These are phyloP conservation scores for Brachyhypopomus occidentalis DNA, from an alignment of 2,113 vertebrate genomes.

Conservation along the genomic window DNA sequence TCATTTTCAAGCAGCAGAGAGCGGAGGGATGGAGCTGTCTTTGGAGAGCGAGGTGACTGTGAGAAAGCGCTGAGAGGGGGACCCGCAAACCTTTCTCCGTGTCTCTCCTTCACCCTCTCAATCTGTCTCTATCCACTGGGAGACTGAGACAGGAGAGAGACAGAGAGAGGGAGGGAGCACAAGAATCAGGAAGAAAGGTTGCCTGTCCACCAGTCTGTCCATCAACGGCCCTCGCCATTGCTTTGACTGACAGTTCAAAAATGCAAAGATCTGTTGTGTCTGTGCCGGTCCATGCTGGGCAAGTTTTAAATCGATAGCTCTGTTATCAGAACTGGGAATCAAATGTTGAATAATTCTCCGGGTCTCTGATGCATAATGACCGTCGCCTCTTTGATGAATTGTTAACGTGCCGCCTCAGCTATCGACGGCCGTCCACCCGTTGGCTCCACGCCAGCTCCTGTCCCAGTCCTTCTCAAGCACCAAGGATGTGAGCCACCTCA, in stretches of 20 bases:
- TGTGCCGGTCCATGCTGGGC: conserved; percentile 65
- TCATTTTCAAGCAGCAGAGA: conserved; percentile 43
- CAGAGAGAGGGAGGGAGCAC: conserved; percentile 21
- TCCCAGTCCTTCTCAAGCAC: too few species aligned
- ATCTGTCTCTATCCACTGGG: too few species aligned
- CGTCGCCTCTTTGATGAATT: conserved; percentile 81
- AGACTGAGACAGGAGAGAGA: conserved; percentile 7
- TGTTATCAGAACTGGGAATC: conserved; percentile 83
- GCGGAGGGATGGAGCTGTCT: conserved; percentile 22
- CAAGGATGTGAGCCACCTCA: background rate
- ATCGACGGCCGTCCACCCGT: background rate
- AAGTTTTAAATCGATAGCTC: conserved; percentile 83
- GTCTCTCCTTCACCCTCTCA: conserved; percentile 43
- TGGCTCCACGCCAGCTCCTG: background rate
- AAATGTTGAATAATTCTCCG: conserved; percentile 81
- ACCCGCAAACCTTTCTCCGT: conserved; percentile 38
- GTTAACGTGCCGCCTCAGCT: conserved; percentile 70
- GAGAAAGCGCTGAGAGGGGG: conserved; percentile 35
- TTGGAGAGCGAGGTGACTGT: conserved; percentile 18
- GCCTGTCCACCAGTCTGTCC: conserved; percentile 66
- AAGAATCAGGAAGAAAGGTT: conserved; percentile 48
- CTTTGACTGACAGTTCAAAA: conserved; percentile 81
- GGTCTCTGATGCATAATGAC: conserved; percentile 74
- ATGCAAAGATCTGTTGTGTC: conserved; percentile 78
- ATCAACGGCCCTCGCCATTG: conserved; percentile 56